Percentiles rank a stretch among this genome's conserved stretches.
These are phyloP conservation scores for Clarias pachynema DNA, from an alignment of 2,797 vertebrate species.

Conservation along the genomic window DNA sequence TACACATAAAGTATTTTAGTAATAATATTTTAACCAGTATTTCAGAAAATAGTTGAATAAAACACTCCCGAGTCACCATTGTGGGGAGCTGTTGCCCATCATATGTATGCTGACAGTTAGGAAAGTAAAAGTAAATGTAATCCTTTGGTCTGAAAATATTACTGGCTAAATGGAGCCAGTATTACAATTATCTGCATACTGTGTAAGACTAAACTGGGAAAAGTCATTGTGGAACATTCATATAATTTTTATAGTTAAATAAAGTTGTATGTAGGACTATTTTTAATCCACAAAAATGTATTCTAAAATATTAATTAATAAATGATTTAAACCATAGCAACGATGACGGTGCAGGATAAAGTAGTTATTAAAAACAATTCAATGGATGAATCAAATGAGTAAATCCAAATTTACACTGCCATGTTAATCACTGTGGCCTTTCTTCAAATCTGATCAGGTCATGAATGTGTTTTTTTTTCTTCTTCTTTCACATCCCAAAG, in stretches of 20 bases:
- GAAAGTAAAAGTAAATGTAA: neutral
- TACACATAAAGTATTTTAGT: neutral
- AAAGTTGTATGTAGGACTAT: neutral
- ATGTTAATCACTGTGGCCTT: neutral
- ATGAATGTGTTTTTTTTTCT: neutral
- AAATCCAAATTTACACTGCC: neutral
- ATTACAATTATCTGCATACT: neutral
- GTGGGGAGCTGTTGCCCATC: neutral
- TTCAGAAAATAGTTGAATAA: neutral
- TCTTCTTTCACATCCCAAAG: too few relatives aligned
- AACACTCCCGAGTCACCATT: neutral
- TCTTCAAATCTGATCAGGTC: neutral
- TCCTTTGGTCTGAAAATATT: neutral
- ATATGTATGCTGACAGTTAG: neutral
- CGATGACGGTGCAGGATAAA: neutral
- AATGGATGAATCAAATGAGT: neutral
- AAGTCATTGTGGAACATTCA: neutral
- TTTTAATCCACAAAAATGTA: neutral
- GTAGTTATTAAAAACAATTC: neutral
- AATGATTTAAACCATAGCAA: neutral
- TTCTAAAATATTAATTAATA: neutral
- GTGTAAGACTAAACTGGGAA: neutral
- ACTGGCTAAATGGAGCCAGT: neutral
- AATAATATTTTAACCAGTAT: neutral
- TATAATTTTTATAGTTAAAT: neutral